Evolutionary conservation across 2,888 invertebrate species (phyloP), one percentile per base, ranked within the genome.

Genomic region (Cyrtodaria siliqua): DNA sequence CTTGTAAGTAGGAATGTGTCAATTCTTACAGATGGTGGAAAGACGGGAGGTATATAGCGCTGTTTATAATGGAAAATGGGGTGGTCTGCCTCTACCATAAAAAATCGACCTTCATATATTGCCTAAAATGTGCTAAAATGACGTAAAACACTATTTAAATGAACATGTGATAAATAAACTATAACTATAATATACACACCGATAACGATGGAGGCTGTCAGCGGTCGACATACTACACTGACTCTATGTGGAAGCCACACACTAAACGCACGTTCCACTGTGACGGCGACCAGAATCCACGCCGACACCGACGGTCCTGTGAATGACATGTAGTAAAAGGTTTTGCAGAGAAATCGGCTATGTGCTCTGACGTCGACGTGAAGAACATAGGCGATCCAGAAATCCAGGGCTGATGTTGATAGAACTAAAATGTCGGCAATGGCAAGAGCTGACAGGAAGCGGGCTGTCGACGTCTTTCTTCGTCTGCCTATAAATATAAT

Each of bases 201-300:
- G 18, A 73, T 55, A 2, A 69, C 44, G 23, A 68, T 60, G 6
- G 61, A 40, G 4, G 78, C 74, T 23, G 71, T 78, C 8, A 71
- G 29, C 12, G 76, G 71, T 33, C 69, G 52, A 59, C 81, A 83
- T 1, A 68, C 40, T 3, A 79, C 55, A 29, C 59, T 77, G n/a
- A 81, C 67, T 42, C 53, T 68, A 40, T 81, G 83, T 12, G 83
- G 83, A 2, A 79, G 63, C 76, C 81, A 83, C 8, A 83, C 79
- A 38, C 76, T 76, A 6, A 83, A 24, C 0, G 81, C 60, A n/a
- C 81, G 49, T 47, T 79, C 81, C 2, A 81, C 29, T 1, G 83
- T 83, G 2, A 83, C 81, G 0, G 74, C 71, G 2, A 81, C 77
- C 2, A 83, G 61, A 20, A 83, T 77, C 83, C 83, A 83, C 1